Evolutionary conservation across 2,113 vertebrate species (phyloP), one percentile per base, ranked within the genome.

Genomic region (Eira barbara): DNA sequence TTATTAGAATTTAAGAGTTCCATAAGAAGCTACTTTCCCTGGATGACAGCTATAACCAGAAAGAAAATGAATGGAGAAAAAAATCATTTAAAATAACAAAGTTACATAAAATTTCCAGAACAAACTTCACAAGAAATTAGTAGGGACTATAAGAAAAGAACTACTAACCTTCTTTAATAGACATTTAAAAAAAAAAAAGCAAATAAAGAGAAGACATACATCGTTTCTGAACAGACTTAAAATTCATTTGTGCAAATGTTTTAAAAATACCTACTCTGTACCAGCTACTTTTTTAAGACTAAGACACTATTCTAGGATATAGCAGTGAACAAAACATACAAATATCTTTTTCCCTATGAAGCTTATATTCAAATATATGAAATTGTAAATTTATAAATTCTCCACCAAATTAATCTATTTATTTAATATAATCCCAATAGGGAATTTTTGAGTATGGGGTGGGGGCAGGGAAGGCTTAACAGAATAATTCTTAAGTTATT

Each of bases 221-320:
- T 87, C 9, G 65, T 71, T 83, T 96, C 79, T 80, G 34, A 83
- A 97, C 79, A 95, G 42, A 88, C 83, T 83, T 96, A 83, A 93
- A 90, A 95, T 80, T 47, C 42, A 92, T n/a, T 73, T 12, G 67
- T 71, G 15, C 10, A 83, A 71, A 57, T 71, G 79, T 79, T 91
- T 95, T 88, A 76, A 39, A 87, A 95, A 31, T 8, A 89, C 29
- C 34, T 76, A 14, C 11, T 18, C 69, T 83, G 39, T 57, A 10
- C 14, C 25, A 79, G 55, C 49, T 27, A 71, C n/a, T 69, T 49
- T 79, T 89, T 13, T 79, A 96, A 85, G 4, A 88, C 76, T n/a
- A 93, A 69, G 8, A 91, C 6, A 17, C 13, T 49, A 61, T 71
- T 93, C 36, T 78, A 65, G 67, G 39, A 76, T 55, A 88, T 2